Conservation (phyloP, 2,888 invertebrate species). For the Plusia festucae region DNA sequence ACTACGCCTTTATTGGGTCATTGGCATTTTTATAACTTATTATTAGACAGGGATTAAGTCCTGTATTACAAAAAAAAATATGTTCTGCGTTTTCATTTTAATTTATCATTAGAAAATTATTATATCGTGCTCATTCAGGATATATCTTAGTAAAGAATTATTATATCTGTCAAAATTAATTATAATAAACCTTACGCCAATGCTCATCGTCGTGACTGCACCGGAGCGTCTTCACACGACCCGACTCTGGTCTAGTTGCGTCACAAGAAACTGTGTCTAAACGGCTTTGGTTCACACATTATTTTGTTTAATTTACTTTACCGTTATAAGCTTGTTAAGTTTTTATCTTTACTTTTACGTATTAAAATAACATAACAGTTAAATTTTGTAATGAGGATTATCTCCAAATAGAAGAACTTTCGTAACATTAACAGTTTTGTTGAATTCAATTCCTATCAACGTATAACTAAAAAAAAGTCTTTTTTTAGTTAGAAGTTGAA, state of each 20-base stretch:
- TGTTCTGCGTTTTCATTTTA: too few species aligned
- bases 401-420: too few species aligned
- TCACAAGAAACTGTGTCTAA: slow-evolving; percentile 59
- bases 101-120: too few species aligned
- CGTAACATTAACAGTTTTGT: too few species aligned
- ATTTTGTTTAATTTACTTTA: slow-evolving; percentile 48
- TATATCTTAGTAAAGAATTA: neutral
- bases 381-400: neutral
- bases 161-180: slow-evolving; percentile 29
- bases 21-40: too few species aligned
- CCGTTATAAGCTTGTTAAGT: slow-evolving; percentile 39
- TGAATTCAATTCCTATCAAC: too few species aligned
- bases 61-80: too few species aligned
- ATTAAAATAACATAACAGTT: too few species aligned
- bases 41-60: too few species aligned
- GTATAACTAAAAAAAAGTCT: too few species aligned
- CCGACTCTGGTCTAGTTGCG: slow-evolving; percentile 46
- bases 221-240: slow-evolving; percentile 62
- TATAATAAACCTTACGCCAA: slow-evolving; percentile 40
- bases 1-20: too few species aligned
- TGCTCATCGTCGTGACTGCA: slow-evolving; percentile 34
- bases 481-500: too few species aligned
- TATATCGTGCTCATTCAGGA: neutral
- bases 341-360: slow-evolving; percentile 30
- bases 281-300: slow-evolving; percentile 56